phyloP scores from a whole-genome alignment of 2,888 invertebrate genomes.

The Drosophila acutilabella region DNA sequence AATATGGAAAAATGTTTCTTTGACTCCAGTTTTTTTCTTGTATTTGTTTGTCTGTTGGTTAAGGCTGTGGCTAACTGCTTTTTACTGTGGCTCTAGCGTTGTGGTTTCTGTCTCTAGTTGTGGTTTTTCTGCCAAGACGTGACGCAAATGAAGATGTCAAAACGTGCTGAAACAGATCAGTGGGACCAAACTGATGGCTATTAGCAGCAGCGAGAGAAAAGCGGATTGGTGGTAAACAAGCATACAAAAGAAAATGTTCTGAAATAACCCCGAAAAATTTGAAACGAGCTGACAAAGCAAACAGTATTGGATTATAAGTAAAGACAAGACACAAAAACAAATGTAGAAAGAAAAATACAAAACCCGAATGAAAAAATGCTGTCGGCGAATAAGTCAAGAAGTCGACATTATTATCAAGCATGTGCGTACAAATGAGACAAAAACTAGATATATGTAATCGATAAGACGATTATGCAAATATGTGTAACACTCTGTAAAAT shows the following conservation, averaged over 20 bases:
- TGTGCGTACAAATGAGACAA: neutral
- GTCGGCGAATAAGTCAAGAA: conserved; percentile 31
- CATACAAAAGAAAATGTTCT: neutral
- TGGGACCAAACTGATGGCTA: neutral
- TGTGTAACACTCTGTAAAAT: neutral
- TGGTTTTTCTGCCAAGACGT: conserved; percentile 48
- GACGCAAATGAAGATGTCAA: conserved; percentile 58
- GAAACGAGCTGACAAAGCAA: conserved; percentile 43
- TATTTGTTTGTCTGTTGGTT: conserved; percentile 23
- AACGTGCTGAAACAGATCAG: conserved; percentile 44
- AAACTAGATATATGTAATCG: neutral
- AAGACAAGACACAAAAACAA: neutral
- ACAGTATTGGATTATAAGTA: conserved; percentile 16
- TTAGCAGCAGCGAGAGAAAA: neutral
- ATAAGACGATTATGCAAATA: neutral
- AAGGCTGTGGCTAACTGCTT: conserved; percentile 43
- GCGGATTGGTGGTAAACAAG: neutral
- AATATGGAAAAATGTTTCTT: neutral
- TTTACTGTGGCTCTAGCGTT: conserved; percentile 30
- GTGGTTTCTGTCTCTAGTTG: conserved; percentile 17
- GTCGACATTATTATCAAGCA: conserved; percentile 9
- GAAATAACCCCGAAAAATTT: conserved; percentile 25
- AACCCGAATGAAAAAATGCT: conserved; percentile 2
- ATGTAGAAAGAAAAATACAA: neutral
- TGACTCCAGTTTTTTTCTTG: conserved; percentile 12